Conservation (phyloP, 2,113 vertebrate species). For the Hypocryptadius cinnamomeus region DNA sequence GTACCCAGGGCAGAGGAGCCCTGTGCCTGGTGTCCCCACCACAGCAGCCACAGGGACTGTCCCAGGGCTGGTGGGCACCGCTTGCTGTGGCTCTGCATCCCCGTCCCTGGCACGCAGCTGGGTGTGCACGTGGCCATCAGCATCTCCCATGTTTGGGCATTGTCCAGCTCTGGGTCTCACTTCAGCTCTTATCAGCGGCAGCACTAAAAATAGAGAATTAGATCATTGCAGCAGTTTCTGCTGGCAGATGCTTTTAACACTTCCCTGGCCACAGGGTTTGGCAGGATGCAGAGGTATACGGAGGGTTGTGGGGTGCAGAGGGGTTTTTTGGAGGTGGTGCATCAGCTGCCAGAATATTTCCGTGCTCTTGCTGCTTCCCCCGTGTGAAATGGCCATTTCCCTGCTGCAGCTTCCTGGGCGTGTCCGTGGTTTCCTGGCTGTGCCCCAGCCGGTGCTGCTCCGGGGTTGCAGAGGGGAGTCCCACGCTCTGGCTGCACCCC, state of each 20-base stretch:
- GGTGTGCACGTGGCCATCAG: neutral
- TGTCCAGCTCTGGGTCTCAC: neutral
- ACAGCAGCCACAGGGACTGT: neutral
- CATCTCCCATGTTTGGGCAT: neutral
- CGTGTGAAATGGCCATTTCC: neutral
- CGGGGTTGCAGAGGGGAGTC: neutral
- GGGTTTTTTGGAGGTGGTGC: neutral
- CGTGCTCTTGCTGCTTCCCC: neutral
- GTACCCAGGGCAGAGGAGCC: neutral
- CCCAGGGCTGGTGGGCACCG: accelerated
- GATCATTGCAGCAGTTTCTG: neutral
- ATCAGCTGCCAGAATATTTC: neutral
- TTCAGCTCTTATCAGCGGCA: neutral
- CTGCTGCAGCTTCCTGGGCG: neutral
- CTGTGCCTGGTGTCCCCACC: accelerated
- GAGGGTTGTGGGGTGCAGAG: neutral
- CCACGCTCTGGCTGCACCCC: accelerated
- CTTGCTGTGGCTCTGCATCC: neutral
- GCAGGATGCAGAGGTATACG: neutral
- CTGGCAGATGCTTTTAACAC: neutral
- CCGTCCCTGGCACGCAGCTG: neutral
- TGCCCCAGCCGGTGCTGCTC: neutral
- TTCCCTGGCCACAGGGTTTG: neutral
- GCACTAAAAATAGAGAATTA: constrained; percentile 5
- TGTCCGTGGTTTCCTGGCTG: neutral